A percentile compares a stretch with the other conserved stretches of the same genome.
Conservation (phyloP, 2,113 vertebrate genomes). For the Takifugu bimaculatus region DNA sequence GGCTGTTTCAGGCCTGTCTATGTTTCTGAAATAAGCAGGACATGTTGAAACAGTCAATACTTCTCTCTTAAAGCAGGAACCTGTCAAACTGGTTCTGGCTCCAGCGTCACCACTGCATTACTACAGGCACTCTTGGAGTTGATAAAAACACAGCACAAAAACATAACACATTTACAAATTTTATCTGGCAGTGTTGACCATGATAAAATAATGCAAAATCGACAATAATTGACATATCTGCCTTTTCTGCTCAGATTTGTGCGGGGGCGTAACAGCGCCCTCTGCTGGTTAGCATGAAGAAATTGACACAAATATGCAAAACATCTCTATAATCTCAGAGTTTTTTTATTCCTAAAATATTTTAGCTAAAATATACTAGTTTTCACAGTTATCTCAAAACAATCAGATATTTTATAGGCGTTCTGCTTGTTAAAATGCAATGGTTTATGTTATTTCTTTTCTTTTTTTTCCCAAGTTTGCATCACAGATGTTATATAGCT, state of each 20-base stretch:
- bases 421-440: background rate
- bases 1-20: background rate
- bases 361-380: too few relatives aligned
- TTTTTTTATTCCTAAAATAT: background rate
- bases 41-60: background rate
- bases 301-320: background rate
- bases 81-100: constrained; percentile 41
- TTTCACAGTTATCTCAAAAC: too few relatives aligned
- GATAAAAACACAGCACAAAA: background rate
- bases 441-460: too few relatives aligned
- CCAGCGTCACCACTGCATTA: background rate
- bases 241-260: background rate
- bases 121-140: background rate
- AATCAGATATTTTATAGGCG: background rate
- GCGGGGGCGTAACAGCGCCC: constrained; percentile 7
- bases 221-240: constrained; percentile 8
- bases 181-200: too few relatives aligned
- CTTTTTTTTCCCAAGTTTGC: background rate
- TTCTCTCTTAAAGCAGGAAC: constrained; percentile 13
- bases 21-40: constrained; percentile 3
- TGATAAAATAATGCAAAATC: too few relatives aligned
- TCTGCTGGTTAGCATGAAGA: constrained; percentile 26
- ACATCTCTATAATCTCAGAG: background rate
- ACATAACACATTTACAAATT: too few relatives aligned
- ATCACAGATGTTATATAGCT: constrained; percentile 1